Percentiles rank a stretch among this genome's conserved stretches.
Conservation (phyloP, 2,888 invertebrate genomes). For the Julus scanicus region DNA sequence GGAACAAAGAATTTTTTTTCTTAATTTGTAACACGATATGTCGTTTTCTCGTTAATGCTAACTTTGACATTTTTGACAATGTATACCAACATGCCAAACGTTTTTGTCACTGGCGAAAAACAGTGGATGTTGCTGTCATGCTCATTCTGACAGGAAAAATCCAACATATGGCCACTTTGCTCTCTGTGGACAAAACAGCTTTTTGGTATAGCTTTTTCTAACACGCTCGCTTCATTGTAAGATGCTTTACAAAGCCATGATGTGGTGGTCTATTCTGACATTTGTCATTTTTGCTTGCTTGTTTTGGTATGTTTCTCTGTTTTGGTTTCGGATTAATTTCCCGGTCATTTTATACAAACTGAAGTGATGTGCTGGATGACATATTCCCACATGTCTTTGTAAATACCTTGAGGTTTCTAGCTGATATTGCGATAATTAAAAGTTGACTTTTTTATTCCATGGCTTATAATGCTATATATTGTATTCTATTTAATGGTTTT, state of each 20-base stretch:
- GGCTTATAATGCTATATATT: background rate
- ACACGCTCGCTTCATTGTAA: background rate
- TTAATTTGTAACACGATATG: background rate
- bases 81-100: background rate
- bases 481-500: background rate
- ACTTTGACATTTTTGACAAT: slow-evolving; percentile 37
- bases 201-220: background rate
- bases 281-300: background rate
- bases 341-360: background rate
- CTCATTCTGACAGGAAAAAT: slow-evolving; percentile 1
- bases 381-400: background rate
- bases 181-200: slow-evolving; percentile 18
- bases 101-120: background rate
- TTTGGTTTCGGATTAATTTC: slow-evolving; percentile 40
- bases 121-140: background rate
- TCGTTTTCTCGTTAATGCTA: slow-evolving; percentile 43
- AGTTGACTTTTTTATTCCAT: background rate
- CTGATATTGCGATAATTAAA: background rate
- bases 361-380: background rate
- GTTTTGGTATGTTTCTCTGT: background rate
- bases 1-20: background rate
- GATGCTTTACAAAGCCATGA: background rate
- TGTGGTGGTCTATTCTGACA: background rate
- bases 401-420: background rate
- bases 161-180: slow-evolving; percentile 35